Percentiles rank a stretch among this genome's conserved stretches.
phyloP scores from a whole-genome alignment of 2,888 invertebrate genomes.

The Hylaea fasciaria region DNA sequence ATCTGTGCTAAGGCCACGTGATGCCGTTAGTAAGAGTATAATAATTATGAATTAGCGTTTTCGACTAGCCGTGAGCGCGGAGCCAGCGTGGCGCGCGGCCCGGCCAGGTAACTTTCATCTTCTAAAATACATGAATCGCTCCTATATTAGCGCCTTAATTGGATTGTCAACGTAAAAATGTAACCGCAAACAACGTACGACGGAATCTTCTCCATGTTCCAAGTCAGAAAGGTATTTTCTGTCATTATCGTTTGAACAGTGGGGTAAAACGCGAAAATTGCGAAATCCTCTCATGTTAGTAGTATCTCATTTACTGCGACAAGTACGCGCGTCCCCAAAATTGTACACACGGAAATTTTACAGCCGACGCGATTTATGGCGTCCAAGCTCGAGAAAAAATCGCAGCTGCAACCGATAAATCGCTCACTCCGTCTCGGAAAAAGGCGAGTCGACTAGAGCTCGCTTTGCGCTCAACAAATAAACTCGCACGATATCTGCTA shows the following conservation, averaged over 20 bases:
- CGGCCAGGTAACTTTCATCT: too few species aligned
- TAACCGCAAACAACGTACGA: slow-evolving; percentile 41
- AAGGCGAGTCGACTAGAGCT: slow-evolving; percentile 53
- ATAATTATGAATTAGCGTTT: too few species aligned
- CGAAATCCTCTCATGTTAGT: slow-evolving; percentile 19
- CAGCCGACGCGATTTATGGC: slow-evolving; percentile 58
- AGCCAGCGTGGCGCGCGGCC: too few species aligned
- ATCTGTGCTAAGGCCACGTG: too few species aligned
- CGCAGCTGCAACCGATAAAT: slow-evolving; percentile 65
- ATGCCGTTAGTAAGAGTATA: too few species aligned
- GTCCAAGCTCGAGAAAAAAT: slow-evolving; percentile 56
- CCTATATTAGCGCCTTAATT: too few species aligned
- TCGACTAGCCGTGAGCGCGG: too few species aligned
- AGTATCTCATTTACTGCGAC: slow-evolving; percentile 36
- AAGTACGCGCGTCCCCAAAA: slow-evolving; percentile 44
- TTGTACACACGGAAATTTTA: slow-evolving; percentile 50
- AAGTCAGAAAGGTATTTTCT: slow-evolving; percentile 26
- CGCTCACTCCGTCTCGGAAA: slow-evolving; percentile 62
- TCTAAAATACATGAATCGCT: too few species aligned
- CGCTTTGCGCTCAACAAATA: slow-evolving; percentile 61
- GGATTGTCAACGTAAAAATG: slow-evolving; percentile 61
- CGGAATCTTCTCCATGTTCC: slow-evolving; percentile 42
- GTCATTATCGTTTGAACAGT: slow-evolving; percentile 40
- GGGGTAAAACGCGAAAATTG: slow-evolving; percentile 15
- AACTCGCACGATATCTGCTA: slow-evolving; percentile 53